Conservation (phyloP, 2,888 invertebrate species). For the Pristionchus maxplancki region DNA sequence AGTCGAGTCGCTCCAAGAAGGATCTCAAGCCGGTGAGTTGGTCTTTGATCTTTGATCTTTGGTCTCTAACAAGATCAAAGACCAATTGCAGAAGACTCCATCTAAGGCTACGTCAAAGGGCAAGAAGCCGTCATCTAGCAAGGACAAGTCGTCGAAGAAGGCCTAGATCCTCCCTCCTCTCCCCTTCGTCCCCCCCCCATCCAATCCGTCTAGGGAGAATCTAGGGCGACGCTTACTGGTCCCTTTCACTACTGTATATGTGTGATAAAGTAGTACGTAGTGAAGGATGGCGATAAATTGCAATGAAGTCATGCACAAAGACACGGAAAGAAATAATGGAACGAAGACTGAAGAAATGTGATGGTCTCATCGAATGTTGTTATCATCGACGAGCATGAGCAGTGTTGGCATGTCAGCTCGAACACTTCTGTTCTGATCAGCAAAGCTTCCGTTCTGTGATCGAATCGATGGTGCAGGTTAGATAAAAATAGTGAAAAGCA, state of each 20-base stretch:
- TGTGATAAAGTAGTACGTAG: slow-evolving; percentile 4
- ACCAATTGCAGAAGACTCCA: neutral
- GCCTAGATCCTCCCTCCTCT: neutral
- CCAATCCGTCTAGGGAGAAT: neutral
- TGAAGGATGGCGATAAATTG: neutral
- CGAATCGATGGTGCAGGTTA: no score
- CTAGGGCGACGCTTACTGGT: neutral
- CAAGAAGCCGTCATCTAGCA: neutral
- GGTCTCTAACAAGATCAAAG: no score
- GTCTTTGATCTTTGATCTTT: neutral
- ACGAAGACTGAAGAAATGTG: no score
- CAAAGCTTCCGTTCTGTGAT: no score
- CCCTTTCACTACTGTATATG: slow-evolving; percentile 4
- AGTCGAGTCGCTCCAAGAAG: slow-evolving; percentile 2
- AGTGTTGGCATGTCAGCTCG: no score
- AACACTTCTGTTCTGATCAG: no score
- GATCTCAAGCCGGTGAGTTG: neutral
- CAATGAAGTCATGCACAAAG: no score
- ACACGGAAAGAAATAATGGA: no score
- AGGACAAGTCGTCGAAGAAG: neutral
- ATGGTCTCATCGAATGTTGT: no score
- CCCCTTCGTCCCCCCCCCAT: neutral
- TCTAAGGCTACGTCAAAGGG: neutral
- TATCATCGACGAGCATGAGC: no score
- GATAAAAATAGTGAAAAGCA: no score